A percentile compares a stretch with the other conserved stretches of the same genome.
Conservation (phyloP, 1,140 invertebrate genomes). For the Pomacea maculata region DNA sequence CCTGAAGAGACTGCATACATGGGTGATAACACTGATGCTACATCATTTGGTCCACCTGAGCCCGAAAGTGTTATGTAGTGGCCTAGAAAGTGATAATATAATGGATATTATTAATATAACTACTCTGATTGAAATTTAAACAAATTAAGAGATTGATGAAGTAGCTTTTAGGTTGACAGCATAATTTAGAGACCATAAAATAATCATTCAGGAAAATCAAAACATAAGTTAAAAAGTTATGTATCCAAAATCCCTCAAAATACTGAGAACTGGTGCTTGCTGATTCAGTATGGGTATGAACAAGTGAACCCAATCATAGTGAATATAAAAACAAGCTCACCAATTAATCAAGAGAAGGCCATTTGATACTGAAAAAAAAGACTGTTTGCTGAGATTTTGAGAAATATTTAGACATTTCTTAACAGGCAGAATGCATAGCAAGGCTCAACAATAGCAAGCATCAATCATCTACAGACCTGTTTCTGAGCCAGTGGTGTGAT, state of each 20-base stretch:
- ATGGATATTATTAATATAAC: too few relatives aligned
- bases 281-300: neutral
- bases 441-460: constrained; percentile 23
- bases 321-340: neutral
- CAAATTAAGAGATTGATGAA: too few relatives aligned
- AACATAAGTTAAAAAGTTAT: too few relatives aligned
- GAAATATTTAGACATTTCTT: constrained; percentile 26
- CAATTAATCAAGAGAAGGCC: neutral
- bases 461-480: constrained; percentile 26
- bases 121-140: too few relatives aligned
- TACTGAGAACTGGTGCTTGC: neutral
- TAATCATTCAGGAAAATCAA: too few relatives aligned
- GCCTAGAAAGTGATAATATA: neutral
- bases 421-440: constrained; percentile 24
- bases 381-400: neutral
- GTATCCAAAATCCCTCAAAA: too few relatives aligned
- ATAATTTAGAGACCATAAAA: too few relatives aligned
- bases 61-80: constrained; percentile 43
- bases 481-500: constrained; percentile 37
- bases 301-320: neutral
- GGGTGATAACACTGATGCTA: constrained; percentile 51
- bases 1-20: constrained; percentile 28
- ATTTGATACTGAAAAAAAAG: neutral
- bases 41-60: constrained; percentile 32
- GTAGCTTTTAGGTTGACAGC: too few relatives aligned